Evolutionary conservation across 2,113 vertebrate genomes (phyloP), one percentile per base, ranked within the genome.

Genomic region (Ceyx margarethae): DNA sequence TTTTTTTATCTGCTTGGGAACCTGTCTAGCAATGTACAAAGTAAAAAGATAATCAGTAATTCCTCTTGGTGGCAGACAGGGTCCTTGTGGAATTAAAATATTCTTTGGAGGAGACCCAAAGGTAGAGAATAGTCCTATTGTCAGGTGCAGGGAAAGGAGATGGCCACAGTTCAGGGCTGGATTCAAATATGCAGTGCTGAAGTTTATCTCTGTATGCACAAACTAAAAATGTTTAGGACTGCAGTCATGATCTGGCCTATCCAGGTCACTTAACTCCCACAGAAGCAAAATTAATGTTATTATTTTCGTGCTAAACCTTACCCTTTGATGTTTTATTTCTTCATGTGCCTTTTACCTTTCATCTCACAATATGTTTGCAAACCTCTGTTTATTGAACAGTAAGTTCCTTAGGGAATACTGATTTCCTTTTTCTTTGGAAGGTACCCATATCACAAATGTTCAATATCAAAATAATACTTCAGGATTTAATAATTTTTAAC

Each of bases 111-210:
- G 37, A 71, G 13, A 31, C 4, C 0, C 4, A 15, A 58, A 80
- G 56, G 22, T 28, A 33, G 21, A 26, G 43, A 5, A 4, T 33
- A 29, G 29, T 35, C n/a, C 33, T 7, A 0, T 45, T 43, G 29
- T 61, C 15, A 29, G 22, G 31, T 3, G 3, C 7, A 1, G 4
- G 25, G 37, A 77, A 46, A 77, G 17, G 42, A 72, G 62, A 22
- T 0, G 0, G n/a, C 23, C 7, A 28, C 22, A 61, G 20, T 0
- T 0, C n/a, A 10, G 13, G n/a, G 33, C 53, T 43, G 33, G 25
- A 35, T 53, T 79, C 58, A 82, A 22, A 57, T 53, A 11, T 5
- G 7, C 53, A 28, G 15, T 64, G 57, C 28, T 78, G 35, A 61
- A 65, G 10, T 54, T 86, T 26, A 57, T 48, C n/a, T 76, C 21